Percentiles rank a stretch among this genome's conserved stretches.
Evolutionary conservation across 1,140 invertebrate species (phyloP).

Genomic region (Euschistus heros): DNA sequence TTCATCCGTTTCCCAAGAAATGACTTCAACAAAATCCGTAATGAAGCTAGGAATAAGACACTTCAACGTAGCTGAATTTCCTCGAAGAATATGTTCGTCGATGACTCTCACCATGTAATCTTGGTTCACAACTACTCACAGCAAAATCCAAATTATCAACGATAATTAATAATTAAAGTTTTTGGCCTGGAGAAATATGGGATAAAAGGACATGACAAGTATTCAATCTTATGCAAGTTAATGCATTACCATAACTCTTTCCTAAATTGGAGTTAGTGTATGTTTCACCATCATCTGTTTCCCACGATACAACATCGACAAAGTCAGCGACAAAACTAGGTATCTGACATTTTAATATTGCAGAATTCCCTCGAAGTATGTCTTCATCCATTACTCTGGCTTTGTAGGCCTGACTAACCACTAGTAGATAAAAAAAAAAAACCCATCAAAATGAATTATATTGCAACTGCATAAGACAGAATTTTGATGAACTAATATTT

Average conservation of each 20-base stretch:
- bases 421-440: constrained; percentile 39
- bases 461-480: too few relatives aligned
- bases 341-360: constrained; percentile 73
- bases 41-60: constrained; percentile 82
- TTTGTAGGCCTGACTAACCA: constrained; percentile 77
- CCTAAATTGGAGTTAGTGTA: neutral
- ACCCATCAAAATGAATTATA: neutral
- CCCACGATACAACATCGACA: constrained; percentile 73
- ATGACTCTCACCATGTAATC: constrained; percentile 76
- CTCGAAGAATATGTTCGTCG: constrained; percentile 76
- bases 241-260: neutral
- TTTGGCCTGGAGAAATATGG: too few relatives aligned
- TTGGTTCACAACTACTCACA: constrained; percentile 63
- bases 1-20: constrained; percentile 71
- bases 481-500: neutral
- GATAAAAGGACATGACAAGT: too few relatives aligned
- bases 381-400: constrained; percentile 81
- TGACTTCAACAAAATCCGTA: constrained; percentile 73
- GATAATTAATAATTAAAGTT: too few relatives aligned
- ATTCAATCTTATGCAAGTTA: too few relatives aligned
- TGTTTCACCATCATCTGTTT: constrained; percentile 52
- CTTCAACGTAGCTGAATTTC: constrained; percentile 75
- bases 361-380: constrained; percentile 73
- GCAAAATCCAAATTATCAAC: too few relatives aligned
- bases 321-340: constrained; percentile 83